These are phyloP conservation scores for Petaurus breviceps DNA, from an alignment of 2,113 vertebrate species.

Conservation along the genomic window DNA sequence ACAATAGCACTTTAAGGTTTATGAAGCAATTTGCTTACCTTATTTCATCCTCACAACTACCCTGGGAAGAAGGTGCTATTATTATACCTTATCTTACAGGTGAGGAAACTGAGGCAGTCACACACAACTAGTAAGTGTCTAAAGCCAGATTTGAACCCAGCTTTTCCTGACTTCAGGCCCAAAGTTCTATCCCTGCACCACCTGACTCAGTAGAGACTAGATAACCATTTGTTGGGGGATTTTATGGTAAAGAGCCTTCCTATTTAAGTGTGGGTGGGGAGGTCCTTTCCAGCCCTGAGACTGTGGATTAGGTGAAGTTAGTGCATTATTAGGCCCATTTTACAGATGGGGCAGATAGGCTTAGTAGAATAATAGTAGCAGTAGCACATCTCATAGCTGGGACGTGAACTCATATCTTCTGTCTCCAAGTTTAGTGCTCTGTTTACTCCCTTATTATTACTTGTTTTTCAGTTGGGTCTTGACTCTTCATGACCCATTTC, in stretches of 20 bases:
- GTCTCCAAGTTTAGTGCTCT: not conserved
- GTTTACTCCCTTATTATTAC: not conserved
- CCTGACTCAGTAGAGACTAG: not conserved
- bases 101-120: not conserved
- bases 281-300: not conserved
- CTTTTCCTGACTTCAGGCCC: not conserved
- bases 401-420: not conserved
- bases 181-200: not conserved
- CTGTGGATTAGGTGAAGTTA: not conserved
- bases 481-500: not conserved
- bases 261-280: not conserved
- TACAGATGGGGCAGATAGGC: not conserved
- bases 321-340: not conserved
- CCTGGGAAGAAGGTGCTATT: not conserved
- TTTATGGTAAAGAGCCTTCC: not conserved
- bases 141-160: not conserved
- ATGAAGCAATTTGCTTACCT: not conserved
- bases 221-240: not conserved
- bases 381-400: not conserved
- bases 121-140: not conserved
- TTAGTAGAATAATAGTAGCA: not conserved
- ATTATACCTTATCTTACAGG: not conserved
- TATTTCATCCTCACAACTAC: not conserved
- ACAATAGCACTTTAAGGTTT: not conserved
- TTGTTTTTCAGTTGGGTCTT: not conserved